Evolutionary conservation across 1,140 invertebrate species (phyloP), one percentile per base, ranked within the genome.

Genomic region (Monomorium pharaonis): DNA sequence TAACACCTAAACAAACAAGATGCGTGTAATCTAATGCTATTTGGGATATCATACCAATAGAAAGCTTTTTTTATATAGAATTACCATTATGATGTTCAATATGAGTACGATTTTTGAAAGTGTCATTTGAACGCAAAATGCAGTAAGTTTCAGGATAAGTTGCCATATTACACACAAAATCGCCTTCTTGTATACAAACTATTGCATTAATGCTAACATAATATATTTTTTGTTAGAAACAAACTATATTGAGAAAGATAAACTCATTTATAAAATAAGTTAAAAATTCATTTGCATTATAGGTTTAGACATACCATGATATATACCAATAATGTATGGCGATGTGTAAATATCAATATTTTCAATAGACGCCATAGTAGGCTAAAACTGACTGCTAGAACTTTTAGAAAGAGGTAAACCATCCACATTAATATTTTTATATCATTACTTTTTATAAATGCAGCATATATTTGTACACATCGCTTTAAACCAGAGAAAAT

Each of bases 341-440:
- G n/a, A 42, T 12, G 62, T 65, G 18, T 65, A 42, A 65, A 65
- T 0, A 65, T 65, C 3, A 21, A 65, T 44, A 1, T 14, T 10
- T 65, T 65, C 33, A 21, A 65, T 21, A 21, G 33, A 65, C 10
- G 18, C 9, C 62, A 65, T 24, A 65, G 42, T 65, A 12, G 62
- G 62, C 62, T 33, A 65, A 44, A 65, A 65, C 42, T 65, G 62
- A 33, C 62, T 65, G 6, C 7, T 10, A 10, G 62, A 65, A 65
- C 62, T 65, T 18, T 65, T 65, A 42, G 18, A 65, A 65, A 65
- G 7, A 12, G 33, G 62, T 65, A 65, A 42, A 12, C 62, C 33
- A 65, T 65, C 62, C 24, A 65, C 9, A 65, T 65, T 65, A 14
- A 65, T 42, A 44, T 65, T 21, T 37, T 65, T n/a, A 65, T 9